phyloP scores from a whole-genome alignment of 1,140 invertebrate species.

The Ostrea edulis region DNA sequence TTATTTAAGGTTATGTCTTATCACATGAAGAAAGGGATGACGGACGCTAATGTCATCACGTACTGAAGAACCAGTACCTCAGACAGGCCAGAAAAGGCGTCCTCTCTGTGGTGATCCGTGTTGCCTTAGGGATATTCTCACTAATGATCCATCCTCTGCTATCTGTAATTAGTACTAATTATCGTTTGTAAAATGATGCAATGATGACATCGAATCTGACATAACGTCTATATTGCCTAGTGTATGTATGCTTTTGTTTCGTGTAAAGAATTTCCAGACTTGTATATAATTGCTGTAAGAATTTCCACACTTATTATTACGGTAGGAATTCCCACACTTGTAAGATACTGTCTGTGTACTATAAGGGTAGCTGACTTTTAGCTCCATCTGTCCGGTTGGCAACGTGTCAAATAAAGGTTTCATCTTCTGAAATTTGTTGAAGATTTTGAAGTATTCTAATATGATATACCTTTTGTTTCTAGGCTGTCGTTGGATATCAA shows the following conservation, averaged over 20 bases:
- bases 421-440: too few relatives aligned
- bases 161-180: background rate
- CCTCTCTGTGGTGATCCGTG: background rate
- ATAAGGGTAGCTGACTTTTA: too few relatives aligned
- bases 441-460: too few relatives aligned
- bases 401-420: too few relatives aligned
- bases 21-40: constrained; percentile 55
- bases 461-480: too few relatives aligned
- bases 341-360: too few relatives aligned
- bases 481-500: too few relatives aligned
- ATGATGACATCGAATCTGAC: constrained; percentile 24
- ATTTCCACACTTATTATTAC: too few relatives aligned
- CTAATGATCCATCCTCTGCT: background rate
- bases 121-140: constrained; percentile 2
- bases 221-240: background rate
- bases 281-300: too few relatives aligned
- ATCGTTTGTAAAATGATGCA: background rate
- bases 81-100: background rate
- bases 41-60: background rate
- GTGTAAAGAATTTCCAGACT: too few relatives aligned
- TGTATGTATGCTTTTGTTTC: background rate
- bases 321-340: too few relatives aligned
- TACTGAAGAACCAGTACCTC: background rate
- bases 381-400: too few relatives aligned
- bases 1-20: constrained; percentile 56